Evolutionary conservation across 2,888 invertebrate species (phyloP).

Genomic region (Troglohyphantes excavatus): DNA sequence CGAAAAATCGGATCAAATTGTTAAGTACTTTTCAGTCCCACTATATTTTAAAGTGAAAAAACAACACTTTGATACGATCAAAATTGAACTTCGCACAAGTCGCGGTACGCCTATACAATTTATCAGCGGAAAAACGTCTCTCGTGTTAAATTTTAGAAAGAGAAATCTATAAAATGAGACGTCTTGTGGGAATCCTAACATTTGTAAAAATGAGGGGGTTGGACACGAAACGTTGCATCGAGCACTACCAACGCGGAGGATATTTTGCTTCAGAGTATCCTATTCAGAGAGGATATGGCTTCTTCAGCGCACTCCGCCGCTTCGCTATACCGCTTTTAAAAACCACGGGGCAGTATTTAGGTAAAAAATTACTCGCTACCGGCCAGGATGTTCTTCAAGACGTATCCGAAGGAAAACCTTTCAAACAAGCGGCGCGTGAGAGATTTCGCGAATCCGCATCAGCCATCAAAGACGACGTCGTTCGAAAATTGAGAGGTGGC

Average conservation of each 20-base stretch:
- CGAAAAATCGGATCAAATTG: neutral
- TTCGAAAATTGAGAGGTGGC: conserved; percentile 35
- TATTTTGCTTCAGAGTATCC: conserved; percentile 4
- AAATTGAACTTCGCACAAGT: neutral
- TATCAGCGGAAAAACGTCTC: neutral
- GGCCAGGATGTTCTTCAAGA: neutral
- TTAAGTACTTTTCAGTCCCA: conserved; percentile 6
- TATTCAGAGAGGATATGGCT: neutral
- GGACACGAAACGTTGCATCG: neutral
- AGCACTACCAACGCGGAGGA: neutral
- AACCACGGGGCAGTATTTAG: conserved; percentile 22
- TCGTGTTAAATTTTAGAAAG: neutral
- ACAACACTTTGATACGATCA: conserved; percentile 12
- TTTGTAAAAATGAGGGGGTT: neutral
- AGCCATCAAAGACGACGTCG: conserved; percentile 9
- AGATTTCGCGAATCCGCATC: conserved; percentile 5
- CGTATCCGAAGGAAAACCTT: neutral
- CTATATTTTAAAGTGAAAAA: conserved; percentile 18
- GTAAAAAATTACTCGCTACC: neutral
- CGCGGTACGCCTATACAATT: neutral
- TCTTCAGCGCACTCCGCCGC: conserved; percentile 8
- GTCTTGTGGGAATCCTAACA: neutral
- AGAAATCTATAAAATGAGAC: conserved; percentile 3
- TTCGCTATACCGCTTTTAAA: conserved; percentile 1
- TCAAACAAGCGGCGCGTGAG: neutral